A percentile compares a stretch with the other conserved stretches of the same genome.
Conservation (phyloP, 2,888 invertebrate species). For the Coelinius sp. region DNA sequence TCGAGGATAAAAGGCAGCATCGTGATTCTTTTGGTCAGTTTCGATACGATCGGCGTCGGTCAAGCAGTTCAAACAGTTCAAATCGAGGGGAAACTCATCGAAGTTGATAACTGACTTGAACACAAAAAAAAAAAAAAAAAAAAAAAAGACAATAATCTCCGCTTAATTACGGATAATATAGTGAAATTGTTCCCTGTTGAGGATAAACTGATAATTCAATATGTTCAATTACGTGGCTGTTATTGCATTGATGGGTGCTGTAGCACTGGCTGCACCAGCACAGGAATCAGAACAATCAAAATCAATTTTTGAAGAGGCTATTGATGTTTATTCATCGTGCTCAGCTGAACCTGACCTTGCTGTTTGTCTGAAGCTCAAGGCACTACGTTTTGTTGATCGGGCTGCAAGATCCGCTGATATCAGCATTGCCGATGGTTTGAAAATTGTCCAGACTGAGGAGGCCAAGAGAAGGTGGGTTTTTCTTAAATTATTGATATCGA, state of each 20-base stretch:
- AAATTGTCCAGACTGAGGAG: constrained; percentile 71
- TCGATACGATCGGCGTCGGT: constrained; percentile 69
- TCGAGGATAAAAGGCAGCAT: constrained; percentile 71
- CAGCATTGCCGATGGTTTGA: constrained; percentile 70
- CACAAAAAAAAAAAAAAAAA: too few relatives aligned
- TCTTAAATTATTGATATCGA: not conserved
- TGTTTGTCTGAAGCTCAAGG: constrained; percentile 84
- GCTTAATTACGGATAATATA: not conserved
- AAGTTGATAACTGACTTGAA: not conserved
- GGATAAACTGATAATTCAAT: constrained; percentile 41
- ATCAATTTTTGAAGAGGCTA: constrained; percentile 64
- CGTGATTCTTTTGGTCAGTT: constrained; percentile 70
- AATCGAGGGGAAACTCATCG: constrained; percentile 19
- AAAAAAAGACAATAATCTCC: not conserved
- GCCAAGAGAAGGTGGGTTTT: constrained; percentile 65
- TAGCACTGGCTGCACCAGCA: constrained; percentile 62
- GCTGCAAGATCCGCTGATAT: constrained; percentile 76
- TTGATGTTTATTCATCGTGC: constrained; percentile 73
- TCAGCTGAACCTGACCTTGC: constrained; percentile 77
- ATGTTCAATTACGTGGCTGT: constrained; percentile 65
- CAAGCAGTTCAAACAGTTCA: constrained; percentile 51
- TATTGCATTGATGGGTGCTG: constrained; percentile 58
- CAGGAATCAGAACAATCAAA: constrained; percentile 49
- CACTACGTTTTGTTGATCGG: constrained; percentile 82
- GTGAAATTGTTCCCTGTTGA: constrained; percentile 23